Percentiles rank a stretch among this genome's conserved stretches.
phyloP scores from a whole-genome alignment of 2,113 vertebrate genomes.

The Raphicerus campestris region DNA sequence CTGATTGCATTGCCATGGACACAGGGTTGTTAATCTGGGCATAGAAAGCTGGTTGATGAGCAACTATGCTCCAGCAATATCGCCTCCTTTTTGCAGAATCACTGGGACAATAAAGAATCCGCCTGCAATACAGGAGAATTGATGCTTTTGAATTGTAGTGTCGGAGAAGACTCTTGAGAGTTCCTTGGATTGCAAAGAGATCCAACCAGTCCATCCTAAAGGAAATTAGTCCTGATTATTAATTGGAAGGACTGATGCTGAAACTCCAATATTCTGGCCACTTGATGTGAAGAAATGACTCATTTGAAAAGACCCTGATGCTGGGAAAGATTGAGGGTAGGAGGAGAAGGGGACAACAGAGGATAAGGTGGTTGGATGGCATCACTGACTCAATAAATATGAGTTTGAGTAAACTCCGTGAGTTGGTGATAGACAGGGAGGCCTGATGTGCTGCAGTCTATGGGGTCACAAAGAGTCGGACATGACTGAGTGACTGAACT shows the following conservation, averaged over 20 bases:
- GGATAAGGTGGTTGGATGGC: neutral
- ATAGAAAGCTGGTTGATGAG: neutral
- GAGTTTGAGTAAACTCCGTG: neutral
- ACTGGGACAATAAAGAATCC: neutral
- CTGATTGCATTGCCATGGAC: neutral
- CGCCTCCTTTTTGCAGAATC: neutral
- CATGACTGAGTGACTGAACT: neutral
- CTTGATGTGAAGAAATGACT: neutral
- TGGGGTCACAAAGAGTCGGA: accelerated
- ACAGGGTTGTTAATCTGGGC: neutral
- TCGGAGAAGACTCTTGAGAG: neutral
- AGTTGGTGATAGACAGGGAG: neutral
- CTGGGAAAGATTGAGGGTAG: neutral
- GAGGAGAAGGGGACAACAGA: neutral
- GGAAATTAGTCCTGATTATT: neutral
- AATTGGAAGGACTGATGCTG: neutral
- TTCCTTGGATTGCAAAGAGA: neutral
- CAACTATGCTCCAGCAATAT: accelerated
- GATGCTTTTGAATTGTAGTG: neutral
- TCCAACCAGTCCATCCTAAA: neutral
- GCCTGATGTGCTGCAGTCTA: neutral
- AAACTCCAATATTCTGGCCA: neutral
- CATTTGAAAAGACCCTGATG: neutral
- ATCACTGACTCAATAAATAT: neutral
- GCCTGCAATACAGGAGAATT: neutral